These are phyloP conservation scores for Musca domestica DNA, from an alignment of 1,140 invertebrate genomes.

Conservation along the genomic window DNA sequence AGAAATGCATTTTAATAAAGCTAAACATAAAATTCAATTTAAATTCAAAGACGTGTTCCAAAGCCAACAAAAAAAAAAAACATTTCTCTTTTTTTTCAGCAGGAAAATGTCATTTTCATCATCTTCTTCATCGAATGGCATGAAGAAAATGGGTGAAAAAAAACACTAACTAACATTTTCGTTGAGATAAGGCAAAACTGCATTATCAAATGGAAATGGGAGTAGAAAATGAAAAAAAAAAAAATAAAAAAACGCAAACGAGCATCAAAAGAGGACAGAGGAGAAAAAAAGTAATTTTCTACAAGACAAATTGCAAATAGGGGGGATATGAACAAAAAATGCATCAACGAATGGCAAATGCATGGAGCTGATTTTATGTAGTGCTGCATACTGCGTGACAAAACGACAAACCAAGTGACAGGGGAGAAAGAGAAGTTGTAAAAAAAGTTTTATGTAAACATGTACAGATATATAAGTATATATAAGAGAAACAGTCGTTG, in stretches of 20 bases:
- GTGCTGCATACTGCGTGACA: neutral
- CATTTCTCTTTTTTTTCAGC: too few species aligned
- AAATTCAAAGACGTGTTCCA: slow-evolving; percentile 29
- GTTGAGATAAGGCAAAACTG: too few species aligned
- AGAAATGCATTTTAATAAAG: slow-evolving; percentile 28
- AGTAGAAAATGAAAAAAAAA: neutral
- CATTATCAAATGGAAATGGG: too few species aligned
- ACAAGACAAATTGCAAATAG: slow-evolving; percentile 3
- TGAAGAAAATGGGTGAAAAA: neutral
- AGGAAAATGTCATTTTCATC: slow-evolving; percentile 18
- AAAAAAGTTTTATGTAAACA: neutral
- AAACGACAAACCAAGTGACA: slow-evolving; percentile 8
- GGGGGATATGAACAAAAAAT: neutral
- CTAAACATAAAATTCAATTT: slow-evolving; percentile 28
- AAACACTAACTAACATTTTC: neutral
- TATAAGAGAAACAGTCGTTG: too few species aligned
- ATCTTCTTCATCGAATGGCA: slow-evolving; percentile 1
- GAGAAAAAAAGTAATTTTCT: slow-evolving; percentile 1
- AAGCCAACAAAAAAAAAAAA: slow-evolving; percentile 7
- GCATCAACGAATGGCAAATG: neutral
- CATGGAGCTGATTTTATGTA: neutral
- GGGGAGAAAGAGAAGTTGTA: slow-evolving; percentile 2
- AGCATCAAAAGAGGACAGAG: neutral
- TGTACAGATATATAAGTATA: neutral
- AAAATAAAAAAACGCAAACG: neutral